Percentiles rank a stretch among this genome's conserved stretches.
These are phyloP conservation scores for Sphenodon punctatus DNA, from an alignment of 2,797 vertebrate genomes.

Conservation along the genomic window DNA sequence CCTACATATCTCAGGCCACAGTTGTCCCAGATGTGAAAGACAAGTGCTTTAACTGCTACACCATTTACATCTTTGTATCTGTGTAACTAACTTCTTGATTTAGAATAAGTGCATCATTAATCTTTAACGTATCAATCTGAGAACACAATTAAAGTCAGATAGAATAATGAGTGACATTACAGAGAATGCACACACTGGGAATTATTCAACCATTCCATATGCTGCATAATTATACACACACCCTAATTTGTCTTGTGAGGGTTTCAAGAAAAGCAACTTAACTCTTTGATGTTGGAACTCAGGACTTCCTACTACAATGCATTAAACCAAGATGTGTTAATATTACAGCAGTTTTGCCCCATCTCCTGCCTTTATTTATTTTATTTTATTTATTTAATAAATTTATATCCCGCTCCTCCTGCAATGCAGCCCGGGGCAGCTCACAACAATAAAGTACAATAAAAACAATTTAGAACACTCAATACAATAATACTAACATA, in stretches of 20 bases:
- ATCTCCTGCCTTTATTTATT: too few relatives aligned
- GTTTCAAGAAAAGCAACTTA: neutral
- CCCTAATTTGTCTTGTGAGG: neutral
- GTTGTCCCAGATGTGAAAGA: neutral
- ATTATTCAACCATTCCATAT: neutral
- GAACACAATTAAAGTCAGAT: constrained; percentile 44
- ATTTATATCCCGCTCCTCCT: too few relatives aligned
- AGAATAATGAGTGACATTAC: constrained; percentile 14
- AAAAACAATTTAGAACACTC: too few relatives aligned
- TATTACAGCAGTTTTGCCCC: neutral
- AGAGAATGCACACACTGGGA: neutral
- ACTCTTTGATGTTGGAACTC: neutral
- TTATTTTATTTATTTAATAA: too few relatives aligned
- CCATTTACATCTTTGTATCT: neutral
- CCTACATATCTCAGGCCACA: neutral
- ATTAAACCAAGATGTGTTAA: neutral
- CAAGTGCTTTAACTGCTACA: neutral
- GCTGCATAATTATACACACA: neutral
- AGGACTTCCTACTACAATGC: neutral
- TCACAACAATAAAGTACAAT: too few relatives aligned
- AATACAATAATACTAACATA: too few relatives aligned
- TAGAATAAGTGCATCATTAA: constrained; percentile 17
- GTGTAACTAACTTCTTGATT: constrained; percentile 28
- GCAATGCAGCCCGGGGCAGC: too few relatives aligned
- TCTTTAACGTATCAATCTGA: constrained; percentile 27